Evolutionary conservation across 2,888 invertebrate species (phyloP).

Genomic region (Caenorhabditis angaria): DNA sequence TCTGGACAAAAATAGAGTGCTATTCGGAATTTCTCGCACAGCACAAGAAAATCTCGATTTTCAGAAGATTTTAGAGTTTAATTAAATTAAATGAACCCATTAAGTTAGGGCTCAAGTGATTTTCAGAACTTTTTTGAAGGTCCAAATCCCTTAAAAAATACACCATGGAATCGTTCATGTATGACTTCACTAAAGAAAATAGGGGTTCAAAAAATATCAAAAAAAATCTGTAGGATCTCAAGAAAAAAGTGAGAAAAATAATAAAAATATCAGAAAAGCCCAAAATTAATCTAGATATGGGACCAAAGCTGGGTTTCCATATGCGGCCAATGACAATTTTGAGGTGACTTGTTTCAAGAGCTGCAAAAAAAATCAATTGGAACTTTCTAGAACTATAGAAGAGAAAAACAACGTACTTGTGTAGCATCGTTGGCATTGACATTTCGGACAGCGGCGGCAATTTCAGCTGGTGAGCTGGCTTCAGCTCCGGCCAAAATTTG

Average conservation of each 20-base stretch:
- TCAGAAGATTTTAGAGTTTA: no score
- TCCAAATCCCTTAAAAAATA: no score
- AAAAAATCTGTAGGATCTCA: slow-evolving; percentile 6
- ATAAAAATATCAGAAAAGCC: slow-evolving; percentile 7
- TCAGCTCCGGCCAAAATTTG: slow-evolving; percentile 59
- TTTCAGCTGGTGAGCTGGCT: slow-evolving; percentile 55
- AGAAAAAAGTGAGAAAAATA: neutral
- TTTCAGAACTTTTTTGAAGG: no score
- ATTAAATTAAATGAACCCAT: no score
- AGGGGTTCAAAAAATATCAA: no score
- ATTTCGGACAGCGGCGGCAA: slow-evolving; percentile 51
- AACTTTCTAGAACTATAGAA: slow-evolving; percentile 1
- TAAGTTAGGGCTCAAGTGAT: no score
- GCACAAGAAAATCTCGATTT: no score
- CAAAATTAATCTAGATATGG: slow-evolving; percentile 66
- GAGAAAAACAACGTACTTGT: slow-evolving; percentile 45
- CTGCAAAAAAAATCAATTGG: slow-evolving; percentile 36
- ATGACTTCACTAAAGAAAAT: no score
- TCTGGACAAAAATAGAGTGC: no score
- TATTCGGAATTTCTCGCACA: no score
- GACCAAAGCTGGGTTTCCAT: slow-evolving; percentile 59
- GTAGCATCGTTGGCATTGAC: slow-evolving; percentile 63
- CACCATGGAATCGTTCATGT: no score
- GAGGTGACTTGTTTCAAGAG: slow-evolving; percentile 56
- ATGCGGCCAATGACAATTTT: slow-evolving; percentile 63